A percentile compares a stretch with the other conserved stretches of the same genome.
phyloP scores from a whole-genome alignment of 2,888 invertebrate species.

The Andrena bicolor region DNA sequence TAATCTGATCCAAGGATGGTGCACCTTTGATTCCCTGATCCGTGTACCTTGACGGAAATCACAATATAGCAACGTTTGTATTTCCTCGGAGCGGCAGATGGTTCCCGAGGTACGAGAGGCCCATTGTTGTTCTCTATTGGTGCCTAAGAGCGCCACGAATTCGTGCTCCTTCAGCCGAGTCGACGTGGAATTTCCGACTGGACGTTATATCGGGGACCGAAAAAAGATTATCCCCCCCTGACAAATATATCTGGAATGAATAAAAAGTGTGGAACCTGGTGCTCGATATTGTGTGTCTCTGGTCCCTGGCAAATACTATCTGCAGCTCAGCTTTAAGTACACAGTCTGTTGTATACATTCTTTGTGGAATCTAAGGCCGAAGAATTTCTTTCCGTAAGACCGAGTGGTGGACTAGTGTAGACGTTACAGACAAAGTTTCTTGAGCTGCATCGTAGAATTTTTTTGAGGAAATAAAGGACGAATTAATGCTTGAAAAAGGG shows the following conservation, averaged over 20 bases:
- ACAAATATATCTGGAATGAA: constrained; percentile 64
- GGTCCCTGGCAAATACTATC: constrained; percentile 33
- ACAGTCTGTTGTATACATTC: not conserved
- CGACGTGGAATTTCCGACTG: constrained; percentile 49
- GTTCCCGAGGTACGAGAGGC: constrained; percentile 57
- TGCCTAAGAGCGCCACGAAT: constrained; percentile 53
- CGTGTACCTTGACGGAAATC: constrained; percentile 56
- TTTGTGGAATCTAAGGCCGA: not conserved
- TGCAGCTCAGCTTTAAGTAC: constrained; percentile 14
- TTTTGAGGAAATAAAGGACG: not conserved
- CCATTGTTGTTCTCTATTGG: constrained; percentile 62
- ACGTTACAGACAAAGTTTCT: not conserved
- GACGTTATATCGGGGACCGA: constrained; percentile 45
- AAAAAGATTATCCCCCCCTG: constrained; percentile 65
- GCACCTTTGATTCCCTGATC: constrained; percentile 54
- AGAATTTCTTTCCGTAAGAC: constrained; percentile 3
- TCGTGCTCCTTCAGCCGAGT: constrained; percentile 61
- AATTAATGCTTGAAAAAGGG: not conserved
- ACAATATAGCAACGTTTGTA: constrained; percentile 63
- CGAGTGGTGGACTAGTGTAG: not conserved
- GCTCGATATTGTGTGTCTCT: constrained; percentile 46
- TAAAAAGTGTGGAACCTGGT: constrained; percentile 48
- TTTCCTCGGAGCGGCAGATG: constrained; percentile 70
- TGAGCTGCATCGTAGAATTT: not conserved
- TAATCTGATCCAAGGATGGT: constrained; percentile 50